Evolutionary conservation across 2,888 invertebrate genomes (phyloP).

Genomic region (Habroteleia sp.): DNA sequence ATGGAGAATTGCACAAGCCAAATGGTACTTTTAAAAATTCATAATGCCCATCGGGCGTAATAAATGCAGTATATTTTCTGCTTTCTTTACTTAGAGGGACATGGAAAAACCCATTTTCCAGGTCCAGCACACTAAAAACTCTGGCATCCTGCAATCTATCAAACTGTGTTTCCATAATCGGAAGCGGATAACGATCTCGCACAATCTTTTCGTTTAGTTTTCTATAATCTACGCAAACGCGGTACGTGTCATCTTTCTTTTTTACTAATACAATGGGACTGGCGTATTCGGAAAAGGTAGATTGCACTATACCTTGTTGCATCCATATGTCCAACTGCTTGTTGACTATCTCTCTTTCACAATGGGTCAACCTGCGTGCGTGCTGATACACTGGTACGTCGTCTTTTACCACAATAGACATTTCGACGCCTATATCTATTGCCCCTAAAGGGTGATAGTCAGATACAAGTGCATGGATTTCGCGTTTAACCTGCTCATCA

Average conservation of each 20-base stretch:
- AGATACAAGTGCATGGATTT: constrained; percentile 19
- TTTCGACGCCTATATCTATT: constrained; percentile 26
- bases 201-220: constrained; percentile 69
- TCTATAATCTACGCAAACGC: constrained; percentile 29
- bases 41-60: not conserved
- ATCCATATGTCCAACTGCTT: not conserved
- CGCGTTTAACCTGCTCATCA: constrained; percentile 1
- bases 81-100: not conserved
- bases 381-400: constrained; percentile 60
- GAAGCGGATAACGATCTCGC: constrained; percentile 61
- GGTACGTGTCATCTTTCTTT: constrained; percentile 47
- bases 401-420: constrained; percentile 55
- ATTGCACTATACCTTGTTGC: constrained; percentile 2
- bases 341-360: constrained; percentile 41
- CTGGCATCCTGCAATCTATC: constrained; percentile 17
- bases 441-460: constrained; percentile 36
- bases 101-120: constrained; percentile 4
- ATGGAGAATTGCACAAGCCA: not conserved
- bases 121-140: constrained; percentile 8
- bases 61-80: not conserved
- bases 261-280: constrained; percentile 1
- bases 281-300: constrained; percentile 8
- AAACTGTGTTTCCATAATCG: constrained; percentile 21
- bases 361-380: constrained; percentile 57
- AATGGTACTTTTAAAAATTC: no score